Percentiles rank a stretch among this genome's conserved stretches.
phyloP scores from a whole-genome alignment of 1,140 invertebrate genomes.

The Trichonephila inaurata region DNA sequence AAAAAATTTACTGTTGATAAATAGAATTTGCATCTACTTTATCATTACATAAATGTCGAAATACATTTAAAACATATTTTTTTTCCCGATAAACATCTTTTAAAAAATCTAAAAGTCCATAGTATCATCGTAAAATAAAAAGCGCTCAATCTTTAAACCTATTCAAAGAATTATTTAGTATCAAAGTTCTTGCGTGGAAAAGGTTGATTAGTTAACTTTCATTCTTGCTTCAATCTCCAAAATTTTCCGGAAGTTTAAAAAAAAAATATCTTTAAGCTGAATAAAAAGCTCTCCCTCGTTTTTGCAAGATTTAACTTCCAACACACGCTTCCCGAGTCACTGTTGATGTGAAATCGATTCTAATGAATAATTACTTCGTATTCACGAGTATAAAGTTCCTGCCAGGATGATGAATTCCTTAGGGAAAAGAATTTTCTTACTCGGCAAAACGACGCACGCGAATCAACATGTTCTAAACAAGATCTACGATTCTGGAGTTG shows the following conservation, averaged over 20 bases:
- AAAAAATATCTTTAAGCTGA: constrained; percentile 18
- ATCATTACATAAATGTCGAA: neutral
- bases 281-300: neutral
- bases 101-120: neutral
- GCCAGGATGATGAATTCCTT: constrained; percentile 42
- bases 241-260: constrained; percentile 21
- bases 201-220: constrained; percentile 32
- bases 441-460: constrained; percentile 29
- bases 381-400: constrained; percentile 41
- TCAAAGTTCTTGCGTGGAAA: constrained; percentile 15
- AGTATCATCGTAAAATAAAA: constrained; percentile 27
- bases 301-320: constrained; percentile 6
- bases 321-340: constrained; percentile 2
- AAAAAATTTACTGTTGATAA: neutral
- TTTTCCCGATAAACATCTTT: neutral
- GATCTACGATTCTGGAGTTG: neutral
- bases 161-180: constrained; percentile 39
- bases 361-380: constrained; percentile 58
- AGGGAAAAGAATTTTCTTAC: constrained; percentile 12
- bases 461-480: constrained; percentile 54
- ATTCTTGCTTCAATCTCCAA: neutral
- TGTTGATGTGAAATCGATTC: constrained; percentile 63
- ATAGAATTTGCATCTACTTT: neutral
- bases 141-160: neutral
- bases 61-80: neutral